Evolutionary conservation across 2,797 vertebrate species (phyloP), one percentile per base, ranked within the genome.

Genomic region (Pangasius larnaudii): DNA sequence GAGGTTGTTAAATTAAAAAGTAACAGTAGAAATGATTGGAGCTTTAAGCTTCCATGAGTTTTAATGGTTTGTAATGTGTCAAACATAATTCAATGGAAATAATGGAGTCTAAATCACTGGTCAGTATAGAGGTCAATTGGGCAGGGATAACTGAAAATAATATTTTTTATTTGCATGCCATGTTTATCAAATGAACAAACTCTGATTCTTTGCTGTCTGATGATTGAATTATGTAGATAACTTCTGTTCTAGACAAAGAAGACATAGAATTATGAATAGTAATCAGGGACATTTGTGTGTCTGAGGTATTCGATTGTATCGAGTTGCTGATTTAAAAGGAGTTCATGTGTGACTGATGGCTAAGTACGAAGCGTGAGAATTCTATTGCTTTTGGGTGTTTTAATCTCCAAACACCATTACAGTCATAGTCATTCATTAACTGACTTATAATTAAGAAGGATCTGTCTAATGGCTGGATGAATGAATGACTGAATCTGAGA

Each of bases 391-490:
- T 69, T 51, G 27, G 27, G 19, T 2, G 5, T 51, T 84, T 84
- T 84, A n/a, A 67, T 84, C 46, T 30, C 42, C n/a, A 30, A 65
- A 49, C 27, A 19, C 2, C 8, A n/a, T 51, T 84, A 67, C 61
- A 2, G 53, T 53, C 5, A 4, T 69, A 67, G 42, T 67, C 4
- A 69, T 51, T 84, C 46, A 22, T 69, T 33, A 36, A 84, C 63
- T 69, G 82, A 51, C 27, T 46, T 63, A 63, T 83, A 24, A 84
- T 84, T 22, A n/a, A n/a, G 19, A 69, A 67, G 30, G 82, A 84
- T 53, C 79, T 78, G n/a, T 18, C 49, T 53, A 53, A 75, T 77
- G 33, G 56, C 22, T 61, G 53, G 18, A 61, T 63, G 36, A 81
- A 82, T n/a, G 78, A 59, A 19, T 58, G 36, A 61, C 42, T 46